Base-by-base conservation (phyloP, 2,797 vertebrate species). In the Tapera naevia region DNA sequence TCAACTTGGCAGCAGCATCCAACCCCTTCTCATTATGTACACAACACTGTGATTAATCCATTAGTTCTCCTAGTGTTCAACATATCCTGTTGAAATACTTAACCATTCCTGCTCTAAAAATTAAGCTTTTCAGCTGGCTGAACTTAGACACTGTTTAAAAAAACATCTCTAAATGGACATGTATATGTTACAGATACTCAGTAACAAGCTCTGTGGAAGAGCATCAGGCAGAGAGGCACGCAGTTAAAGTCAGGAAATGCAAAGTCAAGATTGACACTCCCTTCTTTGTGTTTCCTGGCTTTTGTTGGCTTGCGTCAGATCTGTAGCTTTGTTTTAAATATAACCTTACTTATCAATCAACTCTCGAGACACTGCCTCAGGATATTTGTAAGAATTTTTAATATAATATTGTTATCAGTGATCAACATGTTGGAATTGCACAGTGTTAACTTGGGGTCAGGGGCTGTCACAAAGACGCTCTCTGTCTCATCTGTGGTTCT, bases 1-100 rank as follows among this genome's bases (percentile, higher is more conserved):
- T 98, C 97, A 98, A 98, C 96, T 98, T 98, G 98, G 98, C 98
- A 98, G 98, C 97, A 97, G 97, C 97, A 97, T 88, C 94, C 95
- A 90, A 43, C 88, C 83, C 93, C 73, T 91, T 93, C 76, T 84
- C 72, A 88, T 94, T 94, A 81, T 57, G 66, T 93, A 62, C 41
- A 43, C 51, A 89, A 64, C 46, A 21, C 71, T 94, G 92, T 91
- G 94, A 94, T 96, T 93, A 92, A 87, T 93, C 95, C 84, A 93
- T 94, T 97, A 89, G 94, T 96, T 95, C 90, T 94, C 45, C 69
- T 89, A 84, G 89, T 94, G 54, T 89, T 97, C 58, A 91, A 70
- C 94, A 67, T 90, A 92, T 95, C 89, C 94, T 96, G 17, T 95
- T 87, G 80, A 95, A 95, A 94, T 95, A 89, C 58, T 57, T 90